Base-by-base conservation (phyloP, 1,140 invertebrate genomes). In the Venustaconcha ellipsiformis region DNA sequence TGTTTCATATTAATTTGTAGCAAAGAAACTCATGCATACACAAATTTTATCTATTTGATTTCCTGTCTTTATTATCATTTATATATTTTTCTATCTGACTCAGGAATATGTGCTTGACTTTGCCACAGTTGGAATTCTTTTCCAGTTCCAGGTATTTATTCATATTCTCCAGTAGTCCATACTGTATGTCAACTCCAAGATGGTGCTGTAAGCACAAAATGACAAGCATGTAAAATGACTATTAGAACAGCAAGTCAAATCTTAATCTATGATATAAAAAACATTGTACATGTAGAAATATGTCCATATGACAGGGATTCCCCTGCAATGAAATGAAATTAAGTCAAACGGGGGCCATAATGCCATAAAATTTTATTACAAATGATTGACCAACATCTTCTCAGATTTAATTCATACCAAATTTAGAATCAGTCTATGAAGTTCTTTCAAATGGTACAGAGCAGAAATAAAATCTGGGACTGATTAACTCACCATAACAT, bases 61-160 rank as follows among this genome's bases (percentile, higher is more conserved):
- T 48, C 6, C 6, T 48, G 6, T 48, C 5, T 5, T 48, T 48
- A 6, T 48, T 11, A 48, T 48, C 37, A 48, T 4, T 4, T 48
- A 76, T 23, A 71, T 66, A 88, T 62, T 88, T 84, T 76, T 89
- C 81, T 55, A 92, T 63, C 82, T 89, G 89, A 82, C 88, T 90
- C 1, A 90, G 80, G 82, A 92, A 92, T 26, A 91, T 82, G 64
- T 89, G 80, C 69, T 86, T 80, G 2, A 92, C 71, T 81, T 92
- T 90, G 8, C 91, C 92, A 86, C 92, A 92, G 79, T 90, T 92
- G 13, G 90, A 90, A 14, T 84, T 78, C 12, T 82, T 79, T 4
- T 87, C 82, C 57, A 81, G 63, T 57, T 90, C 87, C 57, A 92
- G 79, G 70, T 90, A 89, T 17, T 86, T 83, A 81, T 91, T 88